phyloP scores from a whole-genome alignment of 2,888 invertebrate genomes.

The Conus canariensis region DNA sequence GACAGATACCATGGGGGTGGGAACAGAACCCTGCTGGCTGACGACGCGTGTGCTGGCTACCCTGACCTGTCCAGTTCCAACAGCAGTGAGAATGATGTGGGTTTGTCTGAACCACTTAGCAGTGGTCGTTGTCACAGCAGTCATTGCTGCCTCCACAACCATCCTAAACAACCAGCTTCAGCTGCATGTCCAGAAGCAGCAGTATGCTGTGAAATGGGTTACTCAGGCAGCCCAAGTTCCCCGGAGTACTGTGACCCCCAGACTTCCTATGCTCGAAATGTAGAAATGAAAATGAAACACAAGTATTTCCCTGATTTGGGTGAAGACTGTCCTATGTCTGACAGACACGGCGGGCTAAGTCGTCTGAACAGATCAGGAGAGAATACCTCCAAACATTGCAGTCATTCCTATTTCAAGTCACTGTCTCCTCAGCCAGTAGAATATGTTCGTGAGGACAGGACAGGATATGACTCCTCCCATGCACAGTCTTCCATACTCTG shows the following conservation, averaged over 20 bases:
- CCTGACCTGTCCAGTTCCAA: neutral
- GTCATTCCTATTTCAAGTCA: neutral
- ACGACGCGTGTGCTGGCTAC: neutral
- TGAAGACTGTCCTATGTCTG: neutral
- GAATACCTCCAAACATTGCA: neutral
- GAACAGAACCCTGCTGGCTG: conserved; percentile 19
- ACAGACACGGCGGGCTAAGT: neutral
- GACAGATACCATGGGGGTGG: neutral
- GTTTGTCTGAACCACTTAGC: neutral
- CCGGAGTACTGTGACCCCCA: neutral
- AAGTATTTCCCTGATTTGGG: conserved; percentile 38
- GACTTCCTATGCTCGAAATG: neutral
- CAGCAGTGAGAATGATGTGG: neutral
- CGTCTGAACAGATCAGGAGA: neutral
- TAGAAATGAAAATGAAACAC: conserved; percentile 35
- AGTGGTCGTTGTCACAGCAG: conserved; percentile 5
- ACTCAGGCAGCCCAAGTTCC: neutral
- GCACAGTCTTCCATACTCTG: neutral
- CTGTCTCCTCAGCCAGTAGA: neutral
- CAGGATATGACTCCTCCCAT: neutral
- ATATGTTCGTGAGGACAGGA: neutral
- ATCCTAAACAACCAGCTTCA: neutral
- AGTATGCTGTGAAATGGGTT: neutral
- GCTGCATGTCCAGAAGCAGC: neutral
- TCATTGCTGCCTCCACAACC: neutral